These are phyloP conservation scores for Penaeus vannamei DNA, from an alignment of 1,140 invertebrate species.

Conservation along the genomic window DNA sequence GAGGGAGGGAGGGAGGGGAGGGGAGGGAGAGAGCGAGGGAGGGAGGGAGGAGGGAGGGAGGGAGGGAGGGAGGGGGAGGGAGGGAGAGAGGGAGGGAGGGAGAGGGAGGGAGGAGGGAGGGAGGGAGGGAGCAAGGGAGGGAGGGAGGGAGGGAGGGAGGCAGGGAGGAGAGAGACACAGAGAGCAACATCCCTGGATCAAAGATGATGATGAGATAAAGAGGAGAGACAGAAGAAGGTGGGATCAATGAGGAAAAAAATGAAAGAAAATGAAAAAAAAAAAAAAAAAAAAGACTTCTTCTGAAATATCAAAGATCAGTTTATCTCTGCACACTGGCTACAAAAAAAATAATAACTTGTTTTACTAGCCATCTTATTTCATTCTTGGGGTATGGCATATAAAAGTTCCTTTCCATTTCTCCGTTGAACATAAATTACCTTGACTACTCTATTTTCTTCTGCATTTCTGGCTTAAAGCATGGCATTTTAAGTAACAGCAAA, in stretches of 20 bases:
- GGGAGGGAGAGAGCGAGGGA: neutral
- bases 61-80: neutral
- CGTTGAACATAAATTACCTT: no score
- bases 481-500: no score
- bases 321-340: no score
- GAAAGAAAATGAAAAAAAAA: neutral
- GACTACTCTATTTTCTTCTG: no score
- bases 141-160: neutral
- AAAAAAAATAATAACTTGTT: no score
- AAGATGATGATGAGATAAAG: neutral
- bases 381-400: no score
- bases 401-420: no score
- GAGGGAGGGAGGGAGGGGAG: neutral
- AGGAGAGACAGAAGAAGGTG: neutral
- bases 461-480: no score
- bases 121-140: neutral
- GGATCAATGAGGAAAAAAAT: neutral
- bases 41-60: neutral
- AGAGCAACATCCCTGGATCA: neutral
- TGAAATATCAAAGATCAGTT: neutral
- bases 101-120: no score
- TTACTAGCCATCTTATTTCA: no score
- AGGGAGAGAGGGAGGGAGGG: neutral
- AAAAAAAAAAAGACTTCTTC: neutral
- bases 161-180: neutral